Percentiles rank a stretch among this genome's conserved stretches.
Conservation (phyloP, 2,888 invertebrate species). For the Drosophila conformis region DNA sequence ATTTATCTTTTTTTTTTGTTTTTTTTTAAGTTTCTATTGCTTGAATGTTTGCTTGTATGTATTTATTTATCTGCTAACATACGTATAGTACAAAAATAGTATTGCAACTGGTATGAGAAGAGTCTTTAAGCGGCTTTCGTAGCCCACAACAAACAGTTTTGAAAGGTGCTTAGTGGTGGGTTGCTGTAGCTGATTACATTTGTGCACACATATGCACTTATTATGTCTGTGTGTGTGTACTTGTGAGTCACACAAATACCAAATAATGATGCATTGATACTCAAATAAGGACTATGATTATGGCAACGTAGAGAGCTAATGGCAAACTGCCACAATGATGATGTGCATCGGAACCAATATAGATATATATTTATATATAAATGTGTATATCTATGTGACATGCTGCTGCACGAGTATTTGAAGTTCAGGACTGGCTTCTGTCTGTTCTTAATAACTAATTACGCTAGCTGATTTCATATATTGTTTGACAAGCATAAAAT, state of each 20-base stretch:
- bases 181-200: conserved; percentile 36
- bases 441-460: conserved; percentile 25
- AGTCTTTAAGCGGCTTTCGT: conserved; percentile 46
- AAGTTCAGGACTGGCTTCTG: conserved; percentile 40
- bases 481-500: conserved; percentile 31
- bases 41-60: conserved; percentile 19
- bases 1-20: neutral
- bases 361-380: neutral
- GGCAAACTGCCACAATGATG: conserved; percentile 5
- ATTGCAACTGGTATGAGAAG: conserved; percentile 36
- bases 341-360: conserved; percentile 16
- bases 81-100: conserved; percentile 41
- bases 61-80: conserved; percentile 9
- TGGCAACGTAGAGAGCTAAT: conserved; percentile 14
- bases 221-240: conserved; percentile 10
- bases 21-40: conserved; percentile 20
- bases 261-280: conserved; percentile 35
- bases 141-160: conserved; percentile 49
- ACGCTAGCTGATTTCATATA: conserved; percentile 31
- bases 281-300: conserved; percentile 32
- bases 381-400: conserved; percentile 20
- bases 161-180: conserved; percentile 67
- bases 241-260: conserved; percentile 41
- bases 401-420: conserved; percentile 25
- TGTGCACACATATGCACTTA: conserved; percentile 13